phyloP scores from a whole-genome alignment of 2,113 vertebrate genomes.

The Asarcornis scutulata region DNA sequence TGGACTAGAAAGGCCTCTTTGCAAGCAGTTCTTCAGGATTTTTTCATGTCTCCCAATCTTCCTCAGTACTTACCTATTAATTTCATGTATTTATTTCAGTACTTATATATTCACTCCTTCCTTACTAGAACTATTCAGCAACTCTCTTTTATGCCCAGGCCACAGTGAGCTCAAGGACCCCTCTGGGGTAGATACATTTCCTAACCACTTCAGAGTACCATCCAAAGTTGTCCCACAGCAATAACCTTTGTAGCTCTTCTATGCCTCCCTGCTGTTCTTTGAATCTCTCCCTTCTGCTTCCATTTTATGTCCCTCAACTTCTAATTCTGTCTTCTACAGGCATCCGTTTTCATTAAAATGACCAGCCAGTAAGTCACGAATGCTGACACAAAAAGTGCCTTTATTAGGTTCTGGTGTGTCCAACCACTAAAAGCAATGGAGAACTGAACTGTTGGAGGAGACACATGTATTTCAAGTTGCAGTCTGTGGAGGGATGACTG shows the following conservation, averaged over 20 bases:
- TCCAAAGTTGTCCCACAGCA: neutral
- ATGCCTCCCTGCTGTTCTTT: neutral
- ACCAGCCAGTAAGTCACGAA: neutral
- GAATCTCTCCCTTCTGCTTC: neutral
- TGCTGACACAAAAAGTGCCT: neutral
- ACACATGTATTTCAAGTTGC: neutral
- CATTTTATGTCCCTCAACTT: neutral
- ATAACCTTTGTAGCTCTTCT: neutral
- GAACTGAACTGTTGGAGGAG: neutral
- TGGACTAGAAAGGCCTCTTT: neutral
- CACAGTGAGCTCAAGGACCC: neutral
- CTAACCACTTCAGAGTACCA: neutral
- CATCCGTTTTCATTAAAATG: neutral
- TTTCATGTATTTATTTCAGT: neutral
- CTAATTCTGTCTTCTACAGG: neutral
- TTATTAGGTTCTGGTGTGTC: neutral
- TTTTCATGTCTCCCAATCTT: neutral
- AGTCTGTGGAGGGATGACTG: neutral
- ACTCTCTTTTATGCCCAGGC: neutral
- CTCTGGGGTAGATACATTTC: neutral
- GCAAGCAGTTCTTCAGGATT: neutral
- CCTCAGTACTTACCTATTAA: neutral
- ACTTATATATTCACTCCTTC: neutral
- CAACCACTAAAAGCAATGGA: neutral
- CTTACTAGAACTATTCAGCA: neutral